Evolutionary conservation across 1,140 invertebrate species (phyloP).

Genomic region (Drosophila novamexicana): DNA sequence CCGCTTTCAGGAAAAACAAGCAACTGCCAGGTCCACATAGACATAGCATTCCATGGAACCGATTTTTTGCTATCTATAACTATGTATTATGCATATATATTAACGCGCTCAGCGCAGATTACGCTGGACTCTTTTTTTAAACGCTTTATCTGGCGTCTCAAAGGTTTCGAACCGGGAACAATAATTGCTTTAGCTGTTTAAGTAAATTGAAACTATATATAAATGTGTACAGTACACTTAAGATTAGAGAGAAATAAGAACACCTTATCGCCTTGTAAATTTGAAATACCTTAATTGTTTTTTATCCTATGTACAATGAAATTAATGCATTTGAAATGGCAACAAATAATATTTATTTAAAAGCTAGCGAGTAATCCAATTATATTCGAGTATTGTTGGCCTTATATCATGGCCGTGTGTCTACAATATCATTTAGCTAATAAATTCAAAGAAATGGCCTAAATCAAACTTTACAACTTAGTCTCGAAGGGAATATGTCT

Average conservation of each 20-base stretch:
- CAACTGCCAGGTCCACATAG: conserved; percentile 55
- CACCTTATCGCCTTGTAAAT: conserved; percentile 4
- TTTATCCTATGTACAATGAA: conserved; percentile 19
- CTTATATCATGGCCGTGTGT: conserved; percentile 3
- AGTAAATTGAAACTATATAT: not conserved
- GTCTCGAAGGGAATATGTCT: conserved; percentile 32
- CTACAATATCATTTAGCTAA: conserved; percentile 63
- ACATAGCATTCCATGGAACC: conserved; percentile 10
- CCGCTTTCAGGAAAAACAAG: conserved; percentile 69
- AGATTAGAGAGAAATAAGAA: not conserved
- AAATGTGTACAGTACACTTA: not conserved
- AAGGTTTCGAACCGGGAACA: conserved; percentile 18
- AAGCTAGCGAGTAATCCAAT: conserved; percentile 70
- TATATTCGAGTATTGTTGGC: conserved; percentile 54
- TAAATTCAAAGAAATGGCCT: conserved; percentile 53
- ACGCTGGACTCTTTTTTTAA: conserved; percentile 1
- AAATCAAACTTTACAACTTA: conserved; percentile 49
- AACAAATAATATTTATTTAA: conserved; percentile 75
- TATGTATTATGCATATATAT: conserved; percentile 12
- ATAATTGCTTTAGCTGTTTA: conserved; percentile 3
- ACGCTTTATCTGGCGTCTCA: conserved; percentile 29
- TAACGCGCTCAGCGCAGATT: conserved; percentile 45
- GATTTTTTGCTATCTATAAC: conserved; percentile 24
- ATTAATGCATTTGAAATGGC: conserved; percentile 54
- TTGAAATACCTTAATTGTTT: conserved; percentile 10